Percentiles rank a stretch among this genome's conserved stretches.
Evolutionary conservation across 2,797 vertebrate genomes (phyloP).

Genomic region (Myripristis jacobus): DNA sequence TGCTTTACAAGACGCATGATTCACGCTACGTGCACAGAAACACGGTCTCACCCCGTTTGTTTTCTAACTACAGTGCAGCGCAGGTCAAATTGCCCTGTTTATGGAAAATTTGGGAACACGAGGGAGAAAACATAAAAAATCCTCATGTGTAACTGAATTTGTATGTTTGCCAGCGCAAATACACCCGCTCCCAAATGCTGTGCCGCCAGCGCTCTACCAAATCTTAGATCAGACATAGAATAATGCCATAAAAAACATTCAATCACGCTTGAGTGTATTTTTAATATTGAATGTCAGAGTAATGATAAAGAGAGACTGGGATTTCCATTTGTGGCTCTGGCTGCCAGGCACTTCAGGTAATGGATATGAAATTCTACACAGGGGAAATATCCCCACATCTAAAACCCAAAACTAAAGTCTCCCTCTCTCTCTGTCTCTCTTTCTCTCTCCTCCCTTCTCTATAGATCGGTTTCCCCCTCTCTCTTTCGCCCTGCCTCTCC

Average conservation of each 20-base stretch:
- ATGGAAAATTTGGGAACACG: constrained; percentile 7
- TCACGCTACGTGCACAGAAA: constrained; percentile 7
- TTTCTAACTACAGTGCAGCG: constrained; percentile 27
- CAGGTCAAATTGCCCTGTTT: constrained; percentile 32
- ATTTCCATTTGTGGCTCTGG: constrained; percentile 64
- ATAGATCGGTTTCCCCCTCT: neutral
- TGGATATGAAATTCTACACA: constrained; percentile 66
- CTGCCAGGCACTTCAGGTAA: constrained; percentile 68
- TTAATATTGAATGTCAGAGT: constrained; percentile 77
- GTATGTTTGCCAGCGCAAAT: constrained; percentile 48
- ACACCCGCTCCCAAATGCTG: constrained; percentile 39
- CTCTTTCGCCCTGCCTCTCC: neutral
- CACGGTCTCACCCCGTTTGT: constrained; percentile 16
- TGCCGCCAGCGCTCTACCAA: constrained; percentile 32
- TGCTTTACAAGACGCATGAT: constrained; percentile 19
- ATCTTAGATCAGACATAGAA: constrained; percentile 62
- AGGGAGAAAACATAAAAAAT: neutral
- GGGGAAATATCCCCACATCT: constrained; percentile 68
- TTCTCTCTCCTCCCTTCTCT: neutral
- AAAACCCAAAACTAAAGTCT: constrained; percentile 39
- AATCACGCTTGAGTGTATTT: constrained; percentile 77
- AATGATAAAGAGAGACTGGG: constrained; percentile 70
- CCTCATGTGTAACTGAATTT: constrained; percentile 22
- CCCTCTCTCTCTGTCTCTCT: constrained; percentile 3
- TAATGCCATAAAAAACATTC: constrained; percentile 76